Percentiles rank a stretch among this genome's conserved stretches.
phyloP scores from a whole-genome alignment of 2,797 vertebrate species.

The Microcaecilia unicolor region DNA sequence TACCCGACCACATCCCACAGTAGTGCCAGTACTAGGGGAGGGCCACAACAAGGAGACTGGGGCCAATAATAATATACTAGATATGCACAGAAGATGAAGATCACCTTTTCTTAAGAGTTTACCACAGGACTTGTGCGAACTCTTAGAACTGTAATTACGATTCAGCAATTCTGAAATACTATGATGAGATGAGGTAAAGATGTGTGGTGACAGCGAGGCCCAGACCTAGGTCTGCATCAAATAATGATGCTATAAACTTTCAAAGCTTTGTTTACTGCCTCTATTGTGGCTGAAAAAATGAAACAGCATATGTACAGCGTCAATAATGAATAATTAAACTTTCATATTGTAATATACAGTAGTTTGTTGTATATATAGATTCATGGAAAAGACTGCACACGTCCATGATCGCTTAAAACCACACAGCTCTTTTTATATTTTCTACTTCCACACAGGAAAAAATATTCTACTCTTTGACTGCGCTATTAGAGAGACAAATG shows the following conservation, averaged over 20 bases:
- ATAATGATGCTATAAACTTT: slow-evolving; percentile 1
- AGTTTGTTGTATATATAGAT: slow-evolving; percentile 5
- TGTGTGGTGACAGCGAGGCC: background rate
- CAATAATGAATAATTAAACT: slow-evolving; percentile 16
- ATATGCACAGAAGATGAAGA: no score
- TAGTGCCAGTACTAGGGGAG: no score
- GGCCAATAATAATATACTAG: no score
- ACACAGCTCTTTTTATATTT: background rate
- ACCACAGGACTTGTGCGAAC: no score
- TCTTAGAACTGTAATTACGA: no score
- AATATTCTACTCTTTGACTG: no score
- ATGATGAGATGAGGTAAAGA: background rate
- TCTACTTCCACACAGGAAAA: background rate
- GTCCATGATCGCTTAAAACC: background rate
- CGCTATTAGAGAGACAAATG: no score
- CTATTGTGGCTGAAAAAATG: slow-evolving; percentile 3
- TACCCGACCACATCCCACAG: no score
- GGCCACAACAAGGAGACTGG: no score
- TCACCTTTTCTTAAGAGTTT: no score
- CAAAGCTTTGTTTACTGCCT: slow-evolving; percentile 15
- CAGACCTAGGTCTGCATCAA: background rate
- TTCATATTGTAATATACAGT: background rate
- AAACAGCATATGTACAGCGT: background rate
- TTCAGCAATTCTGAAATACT: background rate
- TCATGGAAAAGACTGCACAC: background rate